Conservation (phyloP, 2,888 invertebrate genomes). For the Cistogaster globosa region DNA sequence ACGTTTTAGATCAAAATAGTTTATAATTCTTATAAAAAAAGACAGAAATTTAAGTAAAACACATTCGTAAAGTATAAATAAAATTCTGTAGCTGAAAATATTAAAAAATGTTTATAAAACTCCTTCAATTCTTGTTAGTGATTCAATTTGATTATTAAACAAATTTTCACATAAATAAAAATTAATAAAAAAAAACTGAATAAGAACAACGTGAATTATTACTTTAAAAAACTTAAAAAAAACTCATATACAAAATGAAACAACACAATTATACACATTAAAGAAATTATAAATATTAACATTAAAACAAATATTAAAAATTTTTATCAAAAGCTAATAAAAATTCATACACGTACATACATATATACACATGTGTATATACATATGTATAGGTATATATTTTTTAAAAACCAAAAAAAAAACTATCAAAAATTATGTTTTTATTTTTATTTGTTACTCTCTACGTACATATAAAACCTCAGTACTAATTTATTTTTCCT, state of each 20-base stretch:
- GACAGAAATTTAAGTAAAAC: slow-evolving; percentile 40
- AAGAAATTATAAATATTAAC: slow-evolving; percentile 73
- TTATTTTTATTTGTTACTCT: slow-evolving; percentile 43
- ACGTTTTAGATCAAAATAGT: slow-evolving; percentile 73
- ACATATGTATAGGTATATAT: slow-evolving; percentile 19
- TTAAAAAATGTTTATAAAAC: slow-evolving; percentile 64
- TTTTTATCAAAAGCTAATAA: slow-evolving; percentile 62
- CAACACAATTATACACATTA: slow-evolving; percentile 77
- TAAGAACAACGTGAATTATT: slow-evolving; percentile 49
- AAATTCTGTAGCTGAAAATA: slow-evolving; percentile 73
- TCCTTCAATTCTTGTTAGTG: slow-evolving; percentile 69
- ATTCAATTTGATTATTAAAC: slow-evolving; percentile 63
- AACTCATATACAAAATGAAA: slow-evolving; percentile 63
- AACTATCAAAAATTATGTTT: slow-evolving; percentile 48
- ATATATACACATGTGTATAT: no score
- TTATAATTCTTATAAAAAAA: slow-evolving; percentile 35
- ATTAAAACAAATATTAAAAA: slow-evolving; percentile 40
- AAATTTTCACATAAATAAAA: slow-evolving; percentile 28
- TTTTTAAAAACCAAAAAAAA: slow-evolving; percentile 25
- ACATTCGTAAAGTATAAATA: slow-evolving; percentile 62
- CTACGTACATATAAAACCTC: slow-evolving; percentile 29
- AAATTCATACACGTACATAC: slow-evolving; percentile 40
- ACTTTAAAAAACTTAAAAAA: slow-evolving; percentile 72
- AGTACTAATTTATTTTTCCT: slow-evolving; percentile 19
- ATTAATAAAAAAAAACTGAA: slow-evolving; percentile 5